A percentile compares a stretch with the other conserved stretches of the same genome.
Evolutionary conservation across 2,888 invertebrate genomes (phyloP).

Genomic region (Asteroscopus sphinx): DNA sequence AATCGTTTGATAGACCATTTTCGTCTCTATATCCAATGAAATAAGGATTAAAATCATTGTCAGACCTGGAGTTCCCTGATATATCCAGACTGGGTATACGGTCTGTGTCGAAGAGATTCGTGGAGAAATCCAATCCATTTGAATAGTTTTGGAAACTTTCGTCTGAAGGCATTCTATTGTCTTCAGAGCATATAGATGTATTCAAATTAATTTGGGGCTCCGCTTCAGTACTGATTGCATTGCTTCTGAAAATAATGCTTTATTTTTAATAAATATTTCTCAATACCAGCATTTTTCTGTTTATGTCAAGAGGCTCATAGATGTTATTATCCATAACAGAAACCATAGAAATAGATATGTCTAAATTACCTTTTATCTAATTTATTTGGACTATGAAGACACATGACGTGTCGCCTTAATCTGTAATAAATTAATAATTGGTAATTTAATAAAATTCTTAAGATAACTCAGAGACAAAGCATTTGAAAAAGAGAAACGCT

Average conservation of each 20-base stretch:
- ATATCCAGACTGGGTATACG: conserved; percentile 74
- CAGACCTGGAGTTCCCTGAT: conserved; percentile 70
- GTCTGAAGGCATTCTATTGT: conserved; percentile 74
- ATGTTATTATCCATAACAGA: too few species aligned
- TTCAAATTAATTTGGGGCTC: conserved; percentile 43
- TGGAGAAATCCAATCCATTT: conserved; percentile 74
- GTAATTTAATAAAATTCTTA: background rate
- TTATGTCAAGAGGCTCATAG: too few species aligned
- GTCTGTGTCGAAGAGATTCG: conserved; percentile 76
- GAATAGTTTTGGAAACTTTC: conserved; percentile 79
- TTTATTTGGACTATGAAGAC: conserved; percentile 64
- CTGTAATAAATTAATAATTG: conserved; percentile 67
- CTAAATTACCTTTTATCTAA: conserved; percentile 55
- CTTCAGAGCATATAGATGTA: conserved; percentile 62
- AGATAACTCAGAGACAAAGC: background rate
- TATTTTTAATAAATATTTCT: too few species aligned
- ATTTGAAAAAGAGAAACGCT: conserved; percentile 44
- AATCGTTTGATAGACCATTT: conserved; percentile 57
- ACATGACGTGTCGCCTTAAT: conserved; percentile 67
- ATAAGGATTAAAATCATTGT: conserved; percentile 69
- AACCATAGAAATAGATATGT: background rate
- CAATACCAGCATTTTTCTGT: too few species aligned
- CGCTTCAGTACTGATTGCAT: conserved; percentile 6
- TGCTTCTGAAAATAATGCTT: conserved; percentile 23
- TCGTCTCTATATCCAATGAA: conserved; percentile 62